These are phyloP conservation scores for Macrochelys suwanniensis DNA, from an alignment of 2,797 vertebrate species.

Conservation along the genomic window DNA sequence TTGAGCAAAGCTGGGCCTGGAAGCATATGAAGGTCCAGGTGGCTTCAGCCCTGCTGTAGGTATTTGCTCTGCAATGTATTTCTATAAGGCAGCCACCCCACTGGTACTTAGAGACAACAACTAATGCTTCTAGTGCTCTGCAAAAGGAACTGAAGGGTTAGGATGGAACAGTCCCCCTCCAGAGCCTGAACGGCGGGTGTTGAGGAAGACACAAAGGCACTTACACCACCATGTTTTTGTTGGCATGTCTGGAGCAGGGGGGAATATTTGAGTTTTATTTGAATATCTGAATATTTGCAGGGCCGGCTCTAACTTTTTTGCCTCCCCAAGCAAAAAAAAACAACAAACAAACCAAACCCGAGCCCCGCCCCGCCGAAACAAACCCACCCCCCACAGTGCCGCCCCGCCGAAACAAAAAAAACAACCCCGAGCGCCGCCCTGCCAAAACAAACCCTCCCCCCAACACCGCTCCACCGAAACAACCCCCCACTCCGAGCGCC, in stretches of 20 bases:
- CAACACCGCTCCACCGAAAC: too few relatives aligned
- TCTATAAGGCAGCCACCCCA: neutral
- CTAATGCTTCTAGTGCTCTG: neutral
- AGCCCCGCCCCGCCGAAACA: too few relatives aligned
- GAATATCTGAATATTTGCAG: too few relatives aligned
- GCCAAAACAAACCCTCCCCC: too few relatives aligned
- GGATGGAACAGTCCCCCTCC: neutral
- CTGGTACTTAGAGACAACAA: neutral
- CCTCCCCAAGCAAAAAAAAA: too few relatives aligned
- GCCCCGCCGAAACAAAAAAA: too few relatives aligned
- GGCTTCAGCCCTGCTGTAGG: neutral
- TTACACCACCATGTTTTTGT: neutral
- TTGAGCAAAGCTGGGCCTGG: neutral
- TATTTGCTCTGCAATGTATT: neutral
- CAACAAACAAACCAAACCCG: too few relatives aligned
- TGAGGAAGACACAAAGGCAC: neutral
- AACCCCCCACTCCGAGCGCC: too few relatives aligned
- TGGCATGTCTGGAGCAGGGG: neutral
- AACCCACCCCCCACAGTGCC: too few relatives aligned
- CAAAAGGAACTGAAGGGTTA: neutral
- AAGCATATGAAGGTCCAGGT: neutral
- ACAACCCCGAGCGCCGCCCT: too few relatives aligned
- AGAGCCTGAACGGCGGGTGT: neutral
- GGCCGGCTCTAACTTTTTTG: too few relatives aligned
- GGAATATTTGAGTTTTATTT: neutral